phyloP scores from a whole-genome alignment of 2,888 invertebrate genomes.

The Coleophora flavipennella region DNA sequence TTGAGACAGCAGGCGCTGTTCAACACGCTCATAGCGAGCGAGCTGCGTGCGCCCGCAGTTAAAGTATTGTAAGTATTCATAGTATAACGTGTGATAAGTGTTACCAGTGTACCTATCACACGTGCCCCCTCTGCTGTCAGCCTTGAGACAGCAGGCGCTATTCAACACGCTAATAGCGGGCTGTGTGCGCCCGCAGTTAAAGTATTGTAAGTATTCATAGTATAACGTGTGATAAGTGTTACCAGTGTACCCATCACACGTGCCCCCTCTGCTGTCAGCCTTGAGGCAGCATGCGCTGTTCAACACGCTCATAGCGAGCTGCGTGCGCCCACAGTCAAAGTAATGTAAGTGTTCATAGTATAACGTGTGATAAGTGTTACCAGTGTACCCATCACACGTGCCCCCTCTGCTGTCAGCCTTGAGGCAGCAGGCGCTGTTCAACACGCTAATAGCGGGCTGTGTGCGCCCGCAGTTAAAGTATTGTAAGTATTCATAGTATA shows the following conservation, averaged over 20 bases:
- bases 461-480: conserved; percentile 86
- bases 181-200: conserved; percentile 87
- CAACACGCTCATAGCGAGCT: conserved; percentile 78
- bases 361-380: too few species aligned
- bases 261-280: too few species aligned
- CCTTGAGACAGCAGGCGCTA: conserved; percentile 91
- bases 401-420: conserved; percentile 88
- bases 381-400: conserved; percentile 91
- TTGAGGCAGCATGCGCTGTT: too few species aligned
- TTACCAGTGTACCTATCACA: too few species aligned
- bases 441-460: conserved; percentile 90
- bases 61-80: too few species aligned
- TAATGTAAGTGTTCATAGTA: too few species aligned
- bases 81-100: too few species aligned
- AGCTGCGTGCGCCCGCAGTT: too few species aligned
- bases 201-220: too few species aligned
- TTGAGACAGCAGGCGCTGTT: too few species aligned
- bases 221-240: too few species aligned
- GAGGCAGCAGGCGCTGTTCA: conserved; percentile 93
- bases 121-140: conserved; percentile 88
- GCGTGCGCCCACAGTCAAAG: conserved; percentile 81
- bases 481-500: conserved; percentile 76
- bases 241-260: too few species aligned
- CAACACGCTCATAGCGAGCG: conserved; percentile 86
- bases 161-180: conserved; percentile 92